A percentile compares a stretch with the other conserved stretches of the same genome.
These are phyloP conservation scores for Pheosia gnoma DNA, from an alignment of 2,888 invertebrate species.

Conservation along the genomic window DNA sequence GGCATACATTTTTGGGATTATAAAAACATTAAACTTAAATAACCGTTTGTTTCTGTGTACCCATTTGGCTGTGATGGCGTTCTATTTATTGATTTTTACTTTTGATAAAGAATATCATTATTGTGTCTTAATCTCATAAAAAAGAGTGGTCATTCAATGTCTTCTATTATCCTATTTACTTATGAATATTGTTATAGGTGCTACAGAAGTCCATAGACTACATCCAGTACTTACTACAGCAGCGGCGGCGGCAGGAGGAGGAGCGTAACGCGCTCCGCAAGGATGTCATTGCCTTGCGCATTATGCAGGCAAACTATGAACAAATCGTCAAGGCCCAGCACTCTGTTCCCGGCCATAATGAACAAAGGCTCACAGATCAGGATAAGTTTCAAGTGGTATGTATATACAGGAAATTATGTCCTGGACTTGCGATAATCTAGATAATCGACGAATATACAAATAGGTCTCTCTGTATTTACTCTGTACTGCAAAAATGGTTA, in stretches of 20 bases:
- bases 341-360: constrained; percentile 93
- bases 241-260: constrained; percentile 97
- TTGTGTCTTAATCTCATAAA: no score
- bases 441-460: no score
- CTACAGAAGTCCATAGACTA: constrained; percentile 97
- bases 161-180: not conserved
- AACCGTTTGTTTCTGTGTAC: no score
- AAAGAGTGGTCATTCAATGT: no score
- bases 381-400: constrained; percentile 98
- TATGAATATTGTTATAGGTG: constrained; percentile 72
- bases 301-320: constrained; percentile 97
- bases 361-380: constrained; percentile 96
- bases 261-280: constrained; percentile 94
- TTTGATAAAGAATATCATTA: no score
- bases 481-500: no score
- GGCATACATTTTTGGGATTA: no score
- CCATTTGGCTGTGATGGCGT: no score
- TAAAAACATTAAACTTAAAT: no score
- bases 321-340: constrained; percentile 98
- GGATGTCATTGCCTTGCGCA: constrained; percentile 96
- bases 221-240: constrained; percentile 95
- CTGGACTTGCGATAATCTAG: no score
- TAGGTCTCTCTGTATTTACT: no score
- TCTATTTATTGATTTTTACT: no score
- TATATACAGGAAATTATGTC: constrained; percentile 24